Evolutionary conservation across 2,888 invertebrate genomes (phyloP), one percentile per base, ranked within the genome.

Genomic region (Ophion slaviceki): DNA sequence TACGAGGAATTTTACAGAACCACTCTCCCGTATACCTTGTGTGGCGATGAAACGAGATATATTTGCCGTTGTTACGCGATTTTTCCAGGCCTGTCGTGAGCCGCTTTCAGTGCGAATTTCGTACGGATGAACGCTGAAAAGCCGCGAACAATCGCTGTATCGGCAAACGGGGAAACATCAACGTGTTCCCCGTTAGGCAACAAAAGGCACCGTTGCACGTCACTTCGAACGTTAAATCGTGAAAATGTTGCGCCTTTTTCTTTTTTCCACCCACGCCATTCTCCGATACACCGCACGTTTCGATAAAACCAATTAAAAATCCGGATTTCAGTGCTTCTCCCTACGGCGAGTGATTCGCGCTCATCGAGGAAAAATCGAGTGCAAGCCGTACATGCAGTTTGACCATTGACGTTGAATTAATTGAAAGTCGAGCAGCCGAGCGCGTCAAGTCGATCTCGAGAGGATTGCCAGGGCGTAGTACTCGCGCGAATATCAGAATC

Each of bases 321-420:
- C 67, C 14, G 66, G 24, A 76, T 85, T 20, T 28, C 75, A 36
- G 47, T 75, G 62, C 57, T 74, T 67, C n/a, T 57, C 75, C 20
- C 24, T 47, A 28, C 57, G n/a, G 28, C 53, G 10, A 70, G 36
- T 17, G 59, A 57, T 45, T 80, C 67, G 24, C 67, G 53, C 70
- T 80, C 70, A 64, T 53, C 57, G 45, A 20, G 66, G 61, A 20
- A 70, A 59, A 40, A 78, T 71, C 20, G 79, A 75, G 11, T 17
- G 45, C 74, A 74, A 71, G 79, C 45, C 70, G 47, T 77, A 64
- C 71, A 66, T 71, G 59, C 68, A 76, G 82, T 70, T 78, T 62
- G 78, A 83, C 64, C 68, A 75, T 83, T 83, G 88, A 88, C 88
- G 82, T 87, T 88, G 86, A 89, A 89, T 89, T 90, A 90, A 89